phyloP scores from a whole-genome alignment of 2,797 vertebrate species.

The Labroides dimidiatus region DNA sequence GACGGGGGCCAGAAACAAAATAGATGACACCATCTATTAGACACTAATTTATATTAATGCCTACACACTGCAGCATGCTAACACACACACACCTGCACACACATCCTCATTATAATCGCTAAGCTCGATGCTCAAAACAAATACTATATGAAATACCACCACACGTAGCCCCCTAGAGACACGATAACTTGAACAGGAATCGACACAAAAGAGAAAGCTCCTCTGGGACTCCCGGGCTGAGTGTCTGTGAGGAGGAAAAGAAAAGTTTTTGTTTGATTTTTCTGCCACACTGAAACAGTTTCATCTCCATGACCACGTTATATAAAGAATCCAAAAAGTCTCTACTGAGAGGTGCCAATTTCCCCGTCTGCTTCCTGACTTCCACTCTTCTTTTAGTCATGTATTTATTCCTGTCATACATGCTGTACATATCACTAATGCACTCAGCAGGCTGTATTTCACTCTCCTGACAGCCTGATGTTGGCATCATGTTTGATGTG shows the following conservation, averaged over 20 bases:
- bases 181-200: constrained; percentile 40
- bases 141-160: constrained; percentile 46
- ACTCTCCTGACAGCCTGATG: constrained; percentile 22
- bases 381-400: too few relatives aligned
- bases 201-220: constrained; percentile 17
- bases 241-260: constrained; percentile 13
- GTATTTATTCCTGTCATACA: background rate
- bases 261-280: background rate
- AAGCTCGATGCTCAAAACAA: constrained; percentile 47
- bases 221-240: background rate
- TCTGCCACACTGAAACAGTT: background rate
- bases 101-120: constrained; percentile 43
- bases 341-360: background rate
- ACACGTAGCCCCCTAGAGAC: constrained; percentile 23
- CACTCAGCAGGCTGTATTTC: constrained; percentile 7
- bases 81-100: constrained; percentile 23
- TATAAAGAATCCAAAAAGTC: constrained; percentile 5
- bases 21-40: constrained; percentile 60
- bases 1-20: constrained; percentile 63
- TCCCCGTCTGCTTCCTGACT: background rate
- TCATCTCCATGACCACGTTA: background rate
- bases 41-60: constrained; percentile 64
- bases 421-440: constrained; percentile 10
- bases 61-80: constrained; percentile 26
- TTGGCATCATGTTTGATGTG: constrained; percentile 20